A percentile compares a stretch with the other conserved stretches of the same genome.
phyloP scores from a whole-genome alignment of 1,140 invertebrate species.

The Dufourea novaeangliae region DNA sequence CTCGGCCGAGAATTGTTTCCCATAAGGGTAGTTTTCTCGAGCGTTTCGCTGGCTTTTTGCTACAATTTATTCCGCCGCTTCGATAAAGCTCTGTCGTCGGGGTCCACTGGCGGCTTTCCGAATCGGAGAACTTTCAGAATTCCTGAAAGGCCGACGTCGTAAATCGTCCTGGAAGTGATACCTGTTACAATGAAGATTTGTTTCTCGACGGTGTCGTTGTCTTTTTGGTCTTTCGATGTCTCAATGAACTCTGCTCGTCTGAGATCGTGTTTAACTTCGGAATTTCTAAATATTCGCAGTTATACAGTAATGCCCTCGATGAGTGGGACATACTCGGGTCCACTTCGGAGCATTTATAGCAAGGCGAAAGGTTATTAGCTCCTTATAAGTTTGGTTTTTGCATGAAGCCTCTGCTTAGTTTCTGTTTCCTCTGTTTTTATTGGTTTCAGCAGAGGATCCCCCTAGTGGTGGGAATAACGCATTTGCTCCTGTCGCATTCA shows the following conservation, averaged over 20 bases:
- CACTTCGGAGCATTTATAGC: no score
- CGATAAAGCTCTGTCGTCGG: not conserved
- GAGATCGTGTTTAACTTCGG: not conserved
- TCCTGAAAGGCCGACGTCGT: not conserved
- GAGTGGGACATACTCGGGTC: no score
- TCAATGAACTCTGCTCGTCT: not conserved
- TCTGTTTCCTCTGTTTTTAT: no score
- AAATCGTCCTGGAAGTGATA: not conserved
- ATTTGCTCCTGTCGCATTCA: no score
- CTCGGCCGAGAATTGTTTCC: slow-evolving; percentile 5
- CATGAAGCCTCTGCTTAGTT: no score
- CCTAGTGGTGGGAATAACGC: no score
- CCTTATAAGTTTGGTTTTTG: no score
- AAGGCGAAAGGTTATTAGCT: no score
- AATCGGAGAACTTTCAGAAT: not conserved
- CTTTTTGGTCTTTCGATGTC: no score
- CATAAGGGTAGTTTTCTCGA: not conserved
- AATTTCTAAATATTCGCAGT: no score
- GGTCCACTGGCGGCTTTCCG: not conserved
- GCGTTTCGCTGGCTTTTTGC: not conserved
- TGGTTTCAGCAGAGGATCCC: no score
- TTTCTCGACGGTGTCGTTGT: not conserved
- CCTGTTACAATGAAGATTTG: slow-evolving; percentile 11
- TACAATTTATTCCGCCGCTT: not conserved
- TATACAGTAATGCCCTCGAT: no score